Evolutionary conservation across 2,797 vertebrate genomes (phyloP).

Genomic region (Pseudocheirus occidentalis): DNA sequence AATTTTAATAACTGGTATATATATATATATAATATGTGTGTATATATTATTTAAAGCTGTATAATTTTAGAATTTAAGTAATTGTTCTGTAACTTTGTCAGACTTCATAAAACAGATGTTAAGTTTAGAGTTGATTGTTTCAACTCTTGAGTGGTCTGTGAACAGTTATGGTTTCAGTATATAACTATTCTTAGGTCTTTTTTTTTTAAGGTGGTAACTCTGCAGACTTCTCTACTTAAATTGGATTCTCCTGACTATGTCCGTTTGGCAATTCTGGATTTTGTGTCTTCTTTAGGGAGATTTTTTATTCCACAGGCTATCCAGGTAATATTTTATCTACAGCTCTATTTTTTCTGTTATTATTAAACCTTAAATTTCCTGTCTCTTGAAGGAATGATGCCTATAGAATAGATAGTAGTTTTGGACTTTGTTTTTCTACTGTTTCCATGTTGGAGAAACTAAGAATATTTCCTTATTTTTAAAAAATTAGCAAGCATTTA

Average conservation of each 20-base stretch:
- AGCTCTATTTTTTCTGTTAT: not conserved
- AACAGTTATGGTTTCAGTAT: not conserved
- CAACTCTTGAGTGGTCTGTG: not conserved
- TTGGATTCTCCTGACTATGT: conserved; percentile 86
- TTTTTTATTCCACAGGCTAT: conserved; percentile 87
- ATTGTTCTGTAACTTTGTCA: not conserved
- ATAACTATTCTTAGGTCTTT: not conserved
- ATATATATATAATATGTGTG: not conserved
- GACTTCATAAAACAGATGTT: not conserved
- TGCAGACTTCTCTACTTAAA: conserved; percentile 87
- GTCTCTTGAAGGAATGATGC: not conserved
- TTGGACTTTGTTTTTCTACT: conserved; percentile 35
- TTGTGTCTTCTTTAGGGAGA: conserved; percentile 91
- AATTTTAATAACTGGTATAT: not conserved
- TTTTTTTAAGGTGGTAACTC: conserved; percentile 85
- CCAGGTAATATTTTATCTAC: conserved; percentile 86
- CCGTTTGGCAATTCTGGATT: conserved; percentile 88
- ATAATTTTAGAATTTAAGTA: not conserved
- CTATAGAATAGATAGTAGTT: not conserved
- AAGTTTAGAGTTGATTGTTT: not conserved
- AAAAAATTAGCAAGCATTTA: not conserved
- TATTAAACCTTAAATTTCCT: conserved; percentile 4
- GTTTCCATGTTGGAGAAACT: not conserved
- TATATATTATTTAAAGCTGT: not conserved
- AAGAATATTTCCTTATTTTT: not conserved